These are phyloP conservation scores for Leucophenga maculata DNA, from an alignment of 2,888 invertebrate species.

Conservation along the genomic window DNA sequence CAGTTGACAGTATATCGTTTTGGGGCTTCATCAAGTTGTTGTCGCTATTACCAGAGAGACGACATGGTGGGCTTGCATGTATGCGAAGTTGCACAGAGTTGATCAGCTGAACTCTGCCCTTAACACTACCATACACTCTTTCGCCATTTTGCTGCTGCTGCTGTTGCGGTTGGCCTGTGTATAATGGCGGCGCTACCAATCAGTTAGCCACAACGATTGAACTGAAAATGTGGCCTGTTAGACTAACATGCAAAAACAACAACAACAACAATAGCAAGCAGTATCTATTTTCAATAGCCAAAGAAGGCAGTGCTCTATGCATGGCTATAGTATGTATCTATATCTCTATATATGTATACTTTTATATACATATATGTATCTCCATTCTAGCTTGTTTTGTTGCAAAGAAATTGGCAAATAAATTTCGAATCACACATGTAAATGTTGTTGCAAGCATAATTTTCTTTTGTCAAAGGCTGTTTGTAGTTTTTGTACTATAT, in stretches of 20 bases:
- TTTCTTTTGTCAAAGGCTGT: conserved; percentile 46
- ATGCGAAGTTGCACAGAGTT: background rate
- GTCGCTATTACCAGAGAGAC: conserved; percentile 49
- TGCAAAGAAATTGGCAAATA: conserved; percentile 53
- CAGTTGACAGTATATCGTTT: conserved; percentile 15
- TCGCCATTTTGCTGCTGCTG: conserved; percentile 12
- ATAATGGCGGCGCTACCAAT: conserved; percentile 43
- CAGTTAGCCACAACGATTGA: conserved; percentile 47
- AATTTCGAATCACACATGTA: conserved; percentile 52
- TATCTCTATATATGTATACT: conserved; percentile 22
- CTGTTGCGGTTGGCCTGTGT: conserved; percentile 38
- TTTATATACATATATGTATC: conserved; percentile 10
- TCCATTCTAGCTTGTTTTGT: conserved; percentile 31
- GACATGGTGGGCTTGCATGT: background rate
- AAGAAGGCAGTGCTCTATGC: background rate
- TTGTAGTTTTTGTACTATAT: conserved; percentile 37
- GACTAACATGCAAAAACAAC: conserved; percentile 11
- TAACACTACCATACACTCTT: no score
- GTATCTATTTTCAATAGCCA: conserved; percentile 4
- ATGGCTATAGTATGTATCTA: conserved; percentile 10
- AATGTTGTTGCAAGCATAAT: conserved; percentile 68
- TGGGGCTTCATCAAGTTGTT: conserved; percentile 48
- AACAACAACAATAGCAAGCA: conserved; percentile 1
- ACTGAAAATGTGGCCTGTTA: conserved; percentile 54
- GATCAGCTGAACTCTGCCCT: no score